Base-by-base conservation (phyloP, 2,888 invertebrate species). In the Scaptomyza polygonia region DNA sequence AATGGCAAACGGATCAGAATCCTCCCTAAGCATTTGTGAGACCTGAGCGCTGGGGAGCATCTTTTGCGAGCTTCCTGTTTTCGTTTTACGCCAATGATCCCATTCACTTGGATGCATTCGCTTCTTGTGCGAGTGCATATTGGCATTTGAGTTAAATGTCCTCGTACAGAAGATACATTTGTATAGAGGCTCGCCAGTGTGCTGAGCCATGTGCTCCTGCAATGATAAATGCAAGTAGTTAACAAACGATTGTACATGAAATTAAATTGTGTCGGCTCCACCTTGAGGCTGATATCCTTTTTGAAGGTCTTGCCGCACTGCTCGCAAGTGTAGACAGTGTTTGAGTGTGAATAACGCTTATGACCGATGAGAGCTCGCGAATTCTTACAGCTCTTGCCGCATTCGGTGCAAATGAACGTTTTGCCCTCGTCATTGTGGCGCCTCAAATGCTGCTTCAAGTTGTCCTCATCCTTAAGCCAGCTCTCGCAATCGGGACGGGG, bases 241-340 rank as follows among this genome's bases (percentile, higher is more conserved):
- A 12, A 14, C 16, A 18, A 5, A 16, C 8, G 7, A 16, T 39
- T 9, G 3, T 6, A 18, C 11, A 1, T 3, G 63, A 40, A 65
- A 91, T n/a, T n/a, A 4, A 11, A 4, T 3, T n/a, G 18, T 9
- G 0, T 39, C 9, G 9, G 16, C 16, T 5, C 1, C 2, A 48
- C 91, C 73, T 88, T 90, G 32, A 91, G 78, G 43, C 88, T 89
- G 27, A 91, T 88, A 4, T 91, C 88, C 39, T 90, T 91, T 61
- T 91, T 91, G 58, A 92, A 92, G 4, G 89, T 89, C 68, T 92
- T 92, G 40, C 91, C 88, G 67, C 92, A 92, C 53, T 89, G 85
- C 53, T 89, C 89, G 64, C 89, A 90, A 48, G 86, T 81, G 63
- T 85, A 90, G n/a, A 83, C 81, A 32, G 81, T 82, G 61, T 88